phyloP scores from a whole-genome alignment of 1,140 invertebrate genomes.

The Drosophila pachea region DNA sequence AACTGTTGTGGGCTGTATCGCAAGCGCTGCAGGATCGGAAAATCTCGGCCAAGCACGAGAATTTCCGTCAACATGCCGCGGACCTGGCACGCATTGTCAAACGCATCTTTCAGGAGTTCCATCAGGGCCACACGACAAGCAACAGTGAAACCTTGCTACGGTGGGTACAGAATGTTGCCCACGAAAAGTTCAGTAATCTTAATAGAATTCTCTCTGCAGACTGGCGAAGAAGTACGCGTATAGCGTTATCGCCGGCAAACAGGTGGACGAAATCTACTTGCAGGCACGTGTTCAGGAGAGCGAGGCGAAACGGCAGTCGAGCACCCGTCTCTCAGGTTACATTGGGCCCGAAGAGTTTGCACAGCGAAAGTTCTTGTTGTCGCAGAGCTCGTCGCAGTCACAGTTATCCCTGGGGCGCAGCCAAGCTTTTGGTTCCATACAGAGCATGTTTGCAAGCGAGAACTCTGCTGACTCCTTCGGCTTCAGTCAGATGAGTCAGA shows the following conservation, averaged over 20 bases:
- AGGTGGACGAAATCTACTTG: constrained; percentile 79
- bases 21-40: constrained; percentile 82
- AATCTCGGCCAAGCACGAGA: constrained; percentile 81
- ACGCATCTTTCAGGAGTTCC: constrained; percentile 76
- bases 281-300: constrained; percentile 70
- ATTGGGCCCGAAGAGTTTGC: constrained; percentile 75
- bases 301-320: constrained; percentile 54
- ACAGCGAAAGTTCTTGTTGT: constrained; percentile 55
- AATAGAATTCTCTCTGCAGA: constrained; percentile 33
- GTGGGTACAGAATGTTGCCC: constrained; percentile 26
- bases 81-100: constrained; percentile 80
- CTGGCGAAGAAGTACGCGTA: constrained; percentile 82
- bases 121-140: constrained; percentile 65
- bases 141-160: constrained; percentile 78
- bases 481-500: constrained; percentile 57
- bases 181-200: background rate
- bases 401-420: constrained; percentile 20
- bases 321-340: constrained; percentile 69
- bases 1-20: constrained; percentile 84
- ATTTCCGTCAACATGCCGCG: constrained; percentile 82
- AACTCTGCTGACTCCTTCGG: constrained; percentile 67
- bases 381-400: constrained; percentile 32
- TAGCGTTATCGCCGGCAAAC: constrained; percentile 81
- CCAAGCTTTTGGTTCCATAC: constrained; percentile 37
- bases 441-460: constrained; percentile 65